A percentile compares a stretch with the other conserved stretches of the same genome.
These are phyloP conservation scores for Cheilosia impressa DNA, from an alignment of 2,888 invertebrate species.

Conservation along the genomic window DNA sequence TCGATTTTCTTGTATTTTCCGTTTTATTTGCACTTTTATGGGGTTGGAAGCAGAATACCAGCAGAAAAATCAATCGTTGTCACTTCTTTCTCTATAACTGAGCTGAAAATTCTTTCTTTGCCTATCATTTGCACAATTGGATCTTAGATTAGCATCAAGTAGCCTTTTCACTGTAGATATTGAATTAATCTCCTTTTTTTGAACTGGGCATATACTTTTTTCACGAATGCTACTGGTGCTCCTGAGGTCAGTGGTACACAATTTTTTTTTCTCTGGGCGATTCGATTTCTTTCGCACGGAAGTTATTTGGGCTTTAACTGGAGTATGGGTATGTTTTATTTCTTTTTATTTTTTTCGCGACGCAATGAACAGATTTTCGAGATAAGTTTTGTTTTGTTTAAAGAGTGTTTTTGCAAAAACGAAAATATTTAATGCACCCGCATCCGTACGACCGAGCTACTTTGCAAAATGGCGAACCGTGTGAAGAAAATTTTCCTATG, in stretches of 20 bases:
- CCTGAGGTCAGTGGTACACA: slow-evolving; percentile 69
- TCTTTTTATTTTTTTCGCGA: slow-evolving; percentile 12
- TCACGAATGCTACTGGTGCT: slow-evolving; percentile 43
- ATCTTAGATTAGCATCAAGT: slow-evolving; percentile 21
- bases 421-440: slow-evolving; percentile 75
- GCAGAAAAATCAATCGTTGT: slow-evolving; percentile 72
- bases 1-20: slow-evolving; percentile 46
- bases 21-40: slow-evolving; percentile 70
- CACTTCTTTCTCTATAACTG: slow-evolving; percentile 68
- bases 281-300: slow-evolving; percentile 33
- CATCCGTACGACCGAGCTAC: slow-evolving; percentile 77
- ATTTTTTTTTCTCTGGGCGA: slow-evolving; percentile 47
- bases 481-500: slow-evolving; percentile 73
- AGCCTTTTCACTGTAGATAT: slow-evolving; percentile 27
- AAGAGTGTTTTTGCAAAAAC: slow-evolving; percentile 60
- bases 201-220: slow-evolving; percentile 16
- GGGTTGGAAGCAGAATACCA: slow-evolving; percentile 68
- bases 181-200: slow-evolving; percentile 3
- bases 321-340: slow-evolving; percentile 7
- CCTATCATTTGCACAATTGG: slow-evolving; percentile 58
- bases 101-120: slow-evolving; percentile 43
- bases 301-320: slow-evolving; percentile 6
- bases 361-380: slow-evolving; percentile 34
- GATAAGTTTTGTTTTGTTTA: slow-evolving; percentile 49
- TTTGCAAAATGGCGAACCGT: slow-evolving; percentile 78